Evolutionary conservation across 2,113 vertebrate species (phyloP), one percentile per base, ranked within the genome.

Genomic region (Potamarius usumacintae): DNA sequence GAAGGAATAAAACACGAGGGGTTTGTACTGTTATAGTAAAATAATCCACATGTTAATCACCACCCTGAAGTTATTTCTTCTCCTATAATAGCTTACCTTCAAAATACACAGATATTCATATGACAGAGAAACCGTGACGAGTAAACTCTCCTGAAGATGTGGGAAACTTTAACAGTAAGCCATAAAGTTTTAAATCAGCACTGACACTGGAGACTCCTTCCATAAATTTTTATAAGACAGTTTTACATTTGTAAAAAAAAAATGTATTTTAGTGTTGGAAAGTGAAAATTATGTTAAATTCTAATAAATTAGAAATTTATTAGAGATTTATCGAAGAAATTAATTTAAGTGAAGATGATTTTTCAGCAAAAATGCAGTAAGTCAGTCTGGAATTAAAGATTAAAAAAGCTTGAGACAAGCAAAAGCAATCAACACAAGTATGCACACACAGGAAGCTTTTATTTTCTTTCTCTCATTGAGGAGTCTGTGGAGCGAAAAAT

Each of bases 391-490:
- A 42, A 48, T 50, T 20, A 22, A 50, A 15, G 50, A 27, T 55
- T 0, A 27, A 58, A 58, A 79, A 82, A 10, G 1, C 4, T 7
- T 58, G 18, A 82, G 30, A 60, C n/a, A 34, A 62, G 12, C 55
- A 82, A 63, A 25, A 82, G 57, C 18, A 42, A 30, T 18, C 22
- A 57, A 80, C 52, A 34, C n/a, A 15, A 14, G 60, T 83, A 5
- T 63, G n/a, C 72, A 78, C 74, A 78, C 84, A 78, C 14, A 85
- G 72, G 48, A 63, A 48, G 58, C 52, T 65, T 79, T 85, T 85
- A 85, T 85, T 85, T 78, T 50, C 30, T 48, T 48, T n/a, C 30
- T 57, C 58, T 30, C 25, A 65, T 8, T 76, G 42, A 53, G 58
- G 74, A 85, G 42, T n/a, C 55, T 78, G 34, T 17, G 71, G 25